These are phyloP conservation scores for Eumerus sabulonum DNA, from an alignment of 2,888 invertebrate species.

Conservation along the genomic window DNA sequence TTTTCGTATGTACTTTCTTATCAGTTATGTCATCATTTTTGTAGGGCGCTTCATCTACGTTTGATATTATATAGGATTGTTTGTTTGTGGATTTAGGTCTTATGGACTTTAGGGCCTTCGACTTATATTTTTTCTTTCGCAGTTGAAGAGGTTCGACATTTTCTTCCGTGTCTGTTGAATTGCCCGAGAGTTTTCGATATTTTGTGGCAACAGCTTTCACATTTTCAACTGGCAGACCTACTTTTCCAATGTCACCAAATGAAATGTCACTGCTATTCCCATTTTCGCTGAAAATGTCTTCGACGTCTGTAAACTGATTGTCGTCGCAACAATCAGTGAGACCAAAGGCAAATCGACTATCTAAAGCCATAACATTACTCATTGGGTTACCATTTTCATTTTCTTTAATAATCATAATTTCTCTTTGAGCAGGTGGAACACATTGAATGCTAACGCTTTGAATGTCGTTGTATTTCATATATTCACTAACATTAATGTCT, in stretches of 20 bases:
- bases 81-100: constrained; percentile 72
- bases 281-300: constrained; percentile 75
- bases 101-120: constrained; percentile 73
- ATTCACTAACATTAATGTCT: constrained; percentile 73
- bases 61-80: constrained; percentile 5
- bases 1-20: constrained; percentile 23
- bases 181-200: constrained; percentile 3
- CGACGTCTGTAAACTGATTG: constrained; percentile 78
- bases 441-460: constrained; percentile 67
- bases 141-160: constrained; percentile 40
- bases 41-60: background rate
- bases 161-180: constrained; percentile 79
- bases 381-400: constrained; percentile 78
- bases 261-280: constrained; percentile 71
- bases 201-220: constrained; percentile 69
- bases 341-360: constrained; percentile 75
- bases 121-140: constrained; percentile 76
- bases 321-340: constrained; percentile 75
- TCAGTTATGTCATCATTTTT: background rate
- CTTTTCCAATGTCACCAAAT: constrained; percentile 56
- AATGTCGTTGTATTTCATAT: constrained; percentile 49
- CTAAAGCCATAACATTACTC: constrained; percentile 79
- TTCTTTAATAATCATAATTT: constrained; percentile 79
- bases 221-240: constrained; percentile 71
- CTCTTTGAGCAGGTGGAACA: constrained; percentile 79